These are phyloP conservation scores for Syngnathus floridae DNA, from an alignment of 2,113 vertebrate species.

Conservation along the genomic window DNA sequence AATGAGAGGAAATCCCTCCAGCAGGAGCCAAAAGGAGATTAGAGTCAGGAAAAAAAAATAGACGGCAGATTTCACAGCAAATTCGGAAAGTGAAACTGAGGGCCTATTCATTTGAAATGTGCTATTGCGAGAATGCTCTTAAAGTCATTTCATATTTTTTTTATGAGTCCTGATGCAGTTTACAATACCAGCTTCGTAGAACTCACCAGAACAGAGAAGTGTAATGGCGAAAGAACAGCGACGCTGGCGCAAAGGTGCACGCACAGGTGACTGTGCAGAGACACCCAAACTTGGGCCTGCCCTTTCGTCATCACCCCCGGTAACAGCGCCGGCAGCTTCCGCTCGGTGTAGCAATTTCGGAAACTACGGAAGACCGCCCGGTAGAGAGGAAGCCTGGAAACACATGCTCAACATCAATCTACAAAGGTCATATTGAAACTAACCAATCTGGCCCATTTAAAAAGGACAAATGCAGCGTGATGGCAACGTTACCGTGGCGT, in stretches of 20 bases:
- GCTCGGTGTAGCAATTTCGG: constrained; percentile 76
- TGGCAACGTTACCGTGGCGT: constrained; percentile 54
- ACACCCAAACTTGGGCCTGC: constrained; percentile 69
- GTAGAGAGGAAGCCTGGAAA: constrained; percentile 76
- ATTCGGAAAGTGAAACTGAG: background rate
- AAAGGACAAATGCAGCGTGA: background rate
- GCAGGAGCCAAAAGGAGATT: background rate
- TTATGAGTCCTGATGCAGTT: background rate
- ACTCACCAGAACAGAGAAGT: constrained; percentile 82
- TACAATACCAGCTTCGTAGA: background rate
- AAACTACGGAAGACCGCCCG: constrained; percentile 78
- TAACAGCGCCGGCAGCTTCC: constrained; percentile 74
- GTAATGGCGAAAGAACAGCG: constrained; percentile 68
- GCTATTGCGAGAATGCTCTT: too few relatives aligned
- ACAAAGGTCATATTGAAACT: too few relatives aligned
- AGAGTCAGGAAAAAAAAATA: background rate
- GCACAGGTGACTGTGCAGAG: constrained; percentile 83
- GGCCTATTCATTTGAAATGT: background rate
- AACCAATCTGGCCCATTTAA: background rate
- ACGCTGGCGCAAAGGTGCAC: constrained; percentile 83
- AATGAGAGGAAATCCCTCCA: constrained; percentile 19
- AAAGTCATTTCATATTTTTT: background rate
- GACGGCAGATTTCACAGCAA: background rate
- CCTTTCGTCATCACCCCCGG: constrained; percentile 73
- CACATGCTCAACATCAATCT: background rate